Evolutionary conservation across 1,140 invertebrate species (phyloP).

Genomic region (Drosophila pseudoananassae): DNA sequence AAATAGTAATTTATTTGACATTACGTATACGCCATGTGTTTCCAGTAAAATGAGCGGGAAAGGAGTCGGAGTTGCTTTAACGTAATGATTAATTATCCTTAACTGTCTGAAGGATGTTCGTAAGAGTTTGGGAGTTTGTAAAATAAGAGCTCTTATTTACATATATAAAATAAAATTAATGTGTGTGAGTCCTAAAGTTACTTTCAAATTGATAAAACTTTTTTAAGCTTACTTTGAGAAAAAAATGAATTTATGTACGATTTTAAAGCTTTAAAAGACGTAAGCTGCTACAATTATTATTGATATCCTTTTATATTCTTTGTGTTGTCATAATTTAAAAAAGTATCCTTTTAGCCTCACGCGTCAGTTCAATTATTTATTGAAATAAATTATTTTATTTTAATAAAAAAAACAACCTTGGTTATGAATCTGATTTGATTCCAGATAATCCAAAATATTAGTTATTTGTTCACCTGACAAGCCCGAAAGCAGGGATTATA

Average conservation of each 20-base stretch:
- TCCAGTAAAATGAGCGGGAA: slow-evolving; percentile 41
- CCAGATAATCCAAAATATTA: slow-evolving; percentile 65
- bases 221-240: no score
- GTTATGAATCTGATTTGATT: slow-evolving; percentile 50
- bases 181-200: slow-evolving; percentile 4
- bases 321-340: no score
- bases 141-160: slow-evolving; percentile 70
- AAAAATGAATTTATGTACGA: neutral
- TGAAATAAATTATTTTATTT: no score
- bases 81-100: slow-evolving; percentile 74
- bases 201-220: no score
- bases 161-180: slow-evolving; percentile 71
- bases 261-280: no score
- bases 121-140: neutral
- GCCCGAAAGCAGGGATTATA: no score
- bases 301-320: no score
- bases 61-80: slow-evolving; percentile 64
- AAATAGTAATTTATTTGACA: slow-evolving; percentile 78
- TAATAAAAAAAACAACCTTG: no score
- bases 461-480: slow-evolving; percentile 42
- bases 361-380: no score
- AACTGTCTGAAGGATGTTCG: slow-evolving; percentile 18
- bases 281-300: no score
- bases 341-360: no score
- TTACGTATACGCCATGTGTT: slow-evolving; percentile 73